phyloP scores from a whole-genome alignment of 2,888 invertebrate genomes.

The Megamerina dolium region DNA sequence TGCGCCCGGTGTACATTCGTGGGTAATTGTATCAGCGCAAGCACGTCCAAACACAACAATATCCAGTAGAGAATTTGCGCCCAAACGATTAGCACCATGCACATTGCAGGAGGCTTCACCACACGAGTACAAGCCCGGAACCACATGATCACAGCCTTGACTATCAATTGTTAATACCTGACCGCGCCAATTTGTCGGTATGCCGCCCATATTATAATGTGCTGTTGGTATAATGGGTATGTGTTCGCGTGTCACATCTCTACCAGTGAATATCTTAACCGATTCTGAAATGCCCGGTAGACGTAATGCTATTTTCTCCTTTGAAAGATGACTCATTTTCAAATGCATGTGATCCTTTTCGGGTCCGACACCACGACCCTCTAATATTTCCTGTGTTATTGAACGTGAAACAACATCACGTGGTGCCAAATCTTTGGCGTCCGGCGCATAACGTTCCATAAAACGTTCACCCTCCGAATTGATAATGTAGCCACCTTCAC shows the following conservation, averaged over 20 bases:
- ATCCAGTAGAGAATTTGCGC: conserved; percentile 96
- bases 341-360: conserved; percentile 92
- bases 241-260: conserved; percentile 97
- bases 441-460: conserved; percentile 97
- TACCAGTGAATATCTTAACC: conserved; percentile 98
- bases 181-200: conserved; percentile 94
- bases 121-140: conserved; percentile 86
- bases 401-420: conserved; percentile 95
- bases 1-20: conserved; percentile 79
- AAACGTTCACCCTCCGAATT: conserved; percentile 97
- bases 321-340: conserved; percentile 91
- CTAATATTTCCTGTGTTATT: conserved; percentile 94
- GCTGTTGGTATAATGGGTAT: conserved; percentile 97
- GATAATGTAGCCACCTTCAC: conserved; percentile 92
- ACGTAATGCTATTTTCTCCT: conserved; percentile 73
- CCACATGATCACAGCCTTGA: conserved; percentile 49
- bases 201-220: conserved; percentile 99
- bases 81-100: conserved; percentile 97
- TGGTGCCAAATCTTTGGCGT: conserved; percentile 94
- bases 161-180: conserved; percentile 58
- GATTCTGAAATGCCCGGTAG: conserved; percentile 96
- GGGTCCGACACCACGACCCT: conserved; percentile 91
- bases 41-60: conserved; percentile 96
- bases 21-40: conserved; percentile 82
- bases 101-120: conserved; percentile 95